Conservation (phyloP, 2,888 invertebrate species). For the Drosophila longiperda region DNA sequence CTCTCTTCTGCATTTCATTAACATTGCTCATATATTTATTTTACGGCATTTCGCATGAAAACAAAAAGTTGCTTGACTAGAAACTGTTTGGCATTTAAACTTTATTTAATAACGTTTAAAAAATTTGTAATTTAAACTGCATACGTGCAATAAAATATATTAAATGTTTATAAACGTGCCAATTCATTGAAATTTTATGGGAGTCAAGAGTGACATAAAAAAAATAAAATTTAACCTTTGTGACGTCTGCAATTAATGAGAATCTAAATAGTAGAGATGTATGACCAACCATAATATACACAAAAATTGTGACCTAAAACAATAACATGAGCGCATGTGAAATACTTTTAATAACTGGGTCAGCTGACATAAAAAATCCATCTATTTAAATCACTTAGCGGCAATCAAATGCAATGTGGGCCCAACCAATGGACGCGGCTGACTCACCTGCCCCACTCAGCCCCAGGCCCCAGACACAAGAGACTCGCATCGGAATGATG, state of each 20-base stretch:
- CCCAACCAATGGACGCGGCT: constrained; percentile 21
- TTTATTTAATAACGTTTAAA: background rate
- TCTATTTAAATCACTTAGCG: constrained; percentile 72
- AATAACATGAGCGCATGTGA: background rate
- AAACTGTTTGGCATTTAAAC: background rate
- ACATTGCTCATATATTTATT: background rate
- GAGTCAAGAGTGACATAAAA: background rate
- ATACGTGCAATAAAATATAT: background rate
- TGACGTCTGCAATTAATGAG: background rate
- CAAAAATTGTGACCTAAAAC: constrained; percentile 8
- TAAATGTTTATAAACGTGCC: background rate
- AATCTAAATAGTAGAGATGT: background rate
- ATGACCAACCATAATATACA: background rate
- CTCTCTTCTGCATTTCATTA: background rate
- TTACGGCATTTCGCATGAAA: background rate
- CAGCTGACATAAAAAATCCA: constrained; percentile 56
- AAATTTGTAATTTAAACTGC: background rate
- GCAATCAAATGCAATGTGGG: constrained; percentile 63
- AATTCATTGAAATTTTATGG: background rate
- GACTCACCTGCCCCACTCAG: constrained; percentile 42
- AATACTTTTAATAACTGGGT: constrained; percentile 60
- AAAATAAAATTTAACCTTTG: background rate
- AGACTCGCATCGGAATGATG: constrained; percentile 23
- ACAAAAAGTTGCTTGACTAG: background rate
- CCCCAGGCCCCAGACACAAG: constrained; percentile 20